These are phyloP conservation scores for Malaclemys terrapin DNA, from an alignment of 2,113 vertebrate genomes.

Conservation along the genomic window DNA sequence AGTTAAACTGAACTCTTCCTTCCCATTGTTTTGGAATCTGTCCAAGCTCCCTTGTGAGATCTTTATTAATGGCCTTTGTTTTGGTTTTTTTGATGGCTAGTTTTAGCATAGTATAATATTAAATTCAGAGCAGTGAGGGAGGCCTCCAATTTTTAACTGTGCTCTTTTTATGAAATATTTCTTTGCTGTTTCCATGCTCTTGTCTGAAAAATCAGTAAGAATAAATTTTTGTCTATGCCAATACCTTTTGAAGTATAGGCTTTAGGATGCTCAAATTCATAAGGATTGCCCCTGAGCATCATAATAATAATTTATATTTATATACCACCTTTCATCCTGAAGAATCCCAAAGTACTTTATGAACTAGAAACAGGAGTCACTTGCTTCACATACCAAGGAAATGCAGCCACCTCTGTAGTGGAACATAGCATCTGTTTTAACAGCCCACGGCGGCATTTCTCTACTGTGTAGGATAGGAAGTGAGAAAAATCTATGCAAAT, in stretches of 20 bases:
- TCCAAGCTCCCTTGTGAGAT: background rate
- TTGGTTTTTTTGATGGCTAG: background rate
- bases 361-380: background rate
- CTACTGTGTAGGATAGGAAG: conserved; percentile 31
- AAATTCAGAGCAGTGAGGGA: background rate
- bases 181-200: background rate
- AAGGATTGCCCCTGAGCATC: background rate
- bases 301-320: fast-evolving
- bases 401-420: conserved; percentile 24
- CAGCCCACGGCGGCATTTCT: background rate
- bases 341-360: background rate
- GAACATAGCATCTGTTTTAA: conserved; percentile 5
- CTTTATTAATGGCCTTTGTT: background rate
- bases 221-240: background rate
- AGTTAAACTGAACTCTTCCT: background rate
- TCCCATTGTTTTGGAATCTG: background rate
- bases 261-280: background rate
- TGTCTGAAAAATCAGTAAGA: background rate
- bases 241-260: background rate
- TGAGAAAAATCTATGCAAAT: fast-evolving
- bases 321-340: background rate
- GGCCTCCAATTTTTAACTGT: background rate
- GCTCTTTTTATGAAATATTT: background rate
- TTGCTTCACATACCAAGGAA: background rate
- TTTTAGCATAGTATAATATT: background rate